A percentile compares a stretch with the other conserved stretches of the same genome.
phyloP scores from a whole-genome alignment of 2,113 vertebrate species.

The Perccottus glenii region DNA sequence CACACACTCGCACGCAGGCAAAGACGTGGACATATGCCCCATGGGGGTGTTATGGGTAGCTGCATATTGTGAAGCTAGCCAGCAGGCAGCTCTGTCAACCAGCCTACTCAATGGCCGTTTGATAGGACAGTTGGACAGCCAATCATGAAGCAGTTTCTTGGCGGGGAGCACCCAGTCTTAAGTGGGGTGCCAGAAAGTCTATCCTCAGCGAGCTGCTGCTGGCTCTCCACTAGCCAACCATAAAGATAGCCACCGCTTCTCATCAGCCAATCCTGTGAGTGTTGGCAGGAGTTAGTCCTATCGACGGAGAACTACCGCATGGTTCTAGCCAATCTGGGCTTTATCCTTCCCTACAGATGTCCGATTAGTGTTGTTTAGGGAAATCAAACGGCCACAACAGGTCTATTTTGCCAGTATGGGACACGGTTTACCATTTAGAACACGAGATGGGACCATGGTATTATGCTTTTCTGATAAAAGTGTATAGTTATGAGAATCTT shows the following conservation, averaged over 20 bases:
- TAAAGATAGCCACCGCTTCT: conserved; percentile 60
- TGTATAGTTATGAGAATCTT: no score
- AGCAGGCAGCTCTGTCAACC: conserved; percentile 66
- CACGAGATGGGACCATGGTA: no score
- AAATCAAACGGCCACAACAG: conserved; percentile 65
- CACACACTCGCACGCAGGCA: conserved; percentile 18
- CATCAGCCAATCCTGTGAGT: conserved; percentile 58
- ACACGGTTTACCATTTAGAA: neutral
- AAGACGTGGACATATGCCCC: conserved; percentile 60
- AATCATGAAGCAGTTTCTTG: conserved; percentile 73
- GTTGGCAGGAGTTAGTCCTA: conserved; percentile 60
- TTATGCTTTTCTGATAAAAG: no score
- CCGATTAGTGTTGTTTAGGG: conserved; percentile 76
- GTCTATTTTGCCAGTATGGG: conserved; percentile 48
- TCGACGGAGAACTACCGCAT: conserved; percentile 65
- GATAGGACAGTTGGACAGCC: conserved; percentile 74
- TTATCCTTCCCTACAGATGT: conserved; percentile 79
- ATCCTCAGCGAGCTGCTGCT: conserved; percentile 59
- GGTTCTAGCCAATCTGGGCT: conserved; percentile 67
- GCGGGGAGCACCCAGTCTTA: conserved; percentile 66
- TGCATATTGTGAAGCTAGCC: conserved; percentile 64
- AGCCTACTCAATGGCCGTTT: conserved; percentile 52
- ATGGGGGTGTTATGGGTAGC: conserved; percentile 70
- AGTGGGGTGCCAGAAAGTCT: conserved; percentile 63
- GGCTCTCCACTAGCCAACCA: conserved; percentile 60